phyloP scores from a whole-genome alignment of 2,113 vertebrate genomes.

The Grus americana region DNA sequence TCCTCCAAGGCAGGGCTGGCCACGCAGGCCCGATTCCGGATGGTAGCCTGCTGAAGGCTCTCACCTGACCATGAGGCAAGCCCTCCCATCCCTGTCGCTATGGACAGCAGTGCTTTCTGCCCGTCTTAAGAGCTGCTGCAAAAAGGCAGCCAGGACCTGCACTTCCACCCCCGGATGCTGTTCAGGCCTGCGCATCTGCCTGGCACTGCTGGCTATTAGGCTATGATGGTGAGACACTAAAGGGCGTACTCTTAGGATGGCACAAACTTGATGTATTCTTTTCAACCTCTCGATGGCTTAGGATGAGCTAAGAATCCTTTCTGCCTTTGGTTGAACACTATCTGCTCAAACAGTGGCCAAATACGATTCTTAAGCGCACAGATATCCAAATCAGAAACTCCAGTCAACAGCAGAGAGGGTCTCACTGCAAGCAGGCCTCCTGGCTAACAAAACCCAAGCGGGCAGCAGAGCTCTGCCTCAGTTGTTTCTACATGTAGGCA shows the following conservation, averaged over 20 bases:
- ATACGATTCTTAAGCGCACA: not conserved
- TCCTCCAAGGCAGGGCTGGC: not conserved
- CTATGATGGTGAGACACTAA: not conserved
- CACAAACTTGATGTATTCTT: not conserved
- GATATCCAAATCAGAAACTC: not conserved
- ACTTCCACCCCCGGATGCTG: not conserved
- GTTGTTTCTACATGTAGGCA: not conserved
- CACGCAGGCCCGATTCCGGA: not conserved
- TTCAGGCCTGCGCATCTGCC: not conserved
- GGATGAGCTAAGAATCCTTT: not conserved
- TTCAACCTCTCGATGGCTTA: not conserved
- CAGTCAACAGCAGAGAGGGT: not conserved
- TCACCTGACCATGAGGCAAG: not conserved
- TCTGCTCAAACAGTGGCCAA: not conserved
- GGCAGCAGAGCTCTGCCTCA: not conserved
- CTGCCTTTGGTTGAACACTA: fast-evolving
- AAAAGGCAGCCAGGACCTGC: not conserved
- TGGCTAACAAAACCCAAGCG: not conserved
- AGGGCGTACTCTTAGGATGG: not conserved
- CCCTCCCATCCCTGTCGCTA: not conserved
- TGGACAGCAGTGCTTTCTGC: not conserved
- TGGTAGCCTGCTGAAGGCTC: not conserved
- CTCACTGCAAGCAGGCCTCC: not conserved
- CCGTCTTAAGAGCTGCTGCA: not conserved
- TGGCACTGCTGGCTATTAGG: not conserved